phyloP scores from a whole-genome alignment of 2,797 vertebrate species.

The Micromesistius poutassou region DNA sequence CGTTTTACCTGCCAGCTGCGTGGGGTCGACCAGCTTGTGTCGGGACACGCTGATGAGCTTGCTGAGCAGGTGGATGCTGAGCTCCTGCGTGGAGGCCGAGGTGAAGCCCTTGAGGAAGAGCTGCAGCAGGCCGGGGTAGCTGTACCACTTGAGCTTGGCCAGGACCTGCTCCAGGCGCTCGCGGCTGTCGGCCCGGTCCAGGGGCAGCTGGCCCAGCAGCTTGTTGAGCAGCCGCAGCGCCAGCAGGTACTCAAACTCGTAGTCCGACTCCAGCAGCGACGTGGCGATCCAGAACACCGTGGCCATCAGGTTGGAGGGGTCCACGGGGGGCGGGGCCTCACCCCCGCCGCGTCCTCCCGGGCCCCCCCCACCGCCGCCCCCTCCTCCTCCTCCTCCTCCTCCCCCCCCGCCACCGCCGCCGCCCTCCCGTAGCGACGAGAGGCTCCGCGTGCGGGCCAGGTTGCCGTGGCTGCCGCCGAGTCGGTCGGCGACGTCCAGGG shows the following conservation, averaged over 20 bases:
- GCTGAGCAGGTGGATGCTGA: conserved; percentile 96
- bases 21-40: conserved; percentile 89
- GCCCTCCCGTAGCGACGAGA: conserved; percentile 89
- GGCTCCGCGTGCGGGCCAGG: conserved; percentile 92
- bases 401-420: conserved; percentile 66
- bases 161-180: conserved; percentile 92
- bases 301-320: conserved; percentile 94
- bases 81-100: conserved; percentile 93
- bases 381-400: too few species aligned
- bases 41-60: conserved; percentile 93
- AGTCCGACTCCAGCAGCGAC: conserved; percentile 95
- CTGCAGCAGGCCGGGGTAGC: conserved; percentile 94
- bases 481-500: conserved; percentile 90
- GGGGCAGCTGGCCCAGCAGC: conserved; percentile 90
- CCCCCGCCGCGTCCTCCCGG: conserved; percentile 54
- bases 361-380: conserved; percentile 59
- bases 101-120: conserved; percentile 99
- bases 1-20: conserved; percentile 85
- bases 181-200: conserved; percentile 90
- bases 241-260: conserved; percentile 97
- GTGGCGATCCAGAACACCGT: conserved; percentile 98
- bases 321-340: conserved; percentile 79
- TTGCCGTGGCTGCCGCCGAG: conserved; percentile 85
- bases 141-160: conserved; percentile 93
- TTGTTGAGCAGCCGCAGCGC: conserved; percentile 94